Evolutionary conservation across 2,797 vertebrate species (phyloP).

Genomic region (Sebastes reedi): DNA sequence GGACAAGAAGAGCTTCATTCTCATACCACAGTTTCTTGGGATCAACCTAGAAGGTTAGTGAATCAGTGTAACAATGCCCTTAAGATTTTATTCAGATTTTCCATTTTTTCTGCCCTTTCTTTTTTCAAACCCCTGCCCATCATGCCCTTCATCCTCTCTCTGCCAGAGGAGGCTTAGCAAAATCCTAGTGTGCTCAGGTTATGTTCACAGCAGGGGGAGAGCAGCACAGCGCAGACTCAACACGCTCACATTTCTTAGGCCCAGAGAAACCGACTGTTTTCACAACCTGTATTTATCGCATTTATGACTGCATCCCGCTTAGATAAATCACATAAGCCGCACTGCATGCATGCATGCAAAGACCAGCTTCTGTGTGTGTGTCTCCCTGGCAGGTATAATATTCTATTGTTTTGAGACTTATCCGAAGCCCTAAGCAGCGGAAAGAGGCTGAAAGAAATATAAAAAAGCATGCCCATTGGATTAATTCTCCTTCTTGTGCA

Average conservation of each 20-base stretch:
- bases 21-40: slow-evolving; percentile 50
- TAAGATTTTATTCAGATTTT: slow-evolving; percentile 29
- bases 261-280: slow-evolving; percentile 19
- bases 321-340: slow-evolving; percentile 59
- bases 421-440: slow-evolving; percentile 17
- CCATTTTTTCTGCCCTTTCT: background rate
- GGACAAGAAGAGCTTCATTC: slow-evolving; percentile 38
- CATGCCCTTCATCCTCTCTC: slow-evolving; percentile 18
- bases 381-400: slow-evolving; percentile 47
- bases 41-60: slow-evolving; percentile 71
- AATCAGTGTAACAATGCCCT: slow-evolving; percentile 14
- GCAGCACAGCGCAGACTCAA: slow-evolving; percentile 33
- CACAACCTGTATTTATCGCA: slow-evolving; percentile 51
- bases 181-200: slow-evolving; percentile 42
- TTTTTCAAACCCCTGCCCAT: background rate
- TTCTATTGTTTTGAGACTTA: slow-evolving; percentile 63
- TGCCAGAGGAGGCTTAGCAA: slow-evolving; percentile 19
- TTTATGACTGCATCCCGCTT: slow-evolving; percentile 42
- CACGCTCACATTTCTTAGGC: slow-evolving; percentile 32
- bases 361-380: slow-evolving; percentile 39
- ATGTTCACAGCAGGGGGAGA: slow-evolving; percentile 48
- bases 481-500: slow-evolving; percentile 35
- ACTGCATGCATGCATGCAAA: slow-evolving; percentile 43
- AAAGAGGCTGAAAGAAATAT: slow-evolving; percentile 1
- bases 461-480: slow-evolving; percentile 15